Conservation (phyloP, 2,888 invertebrate genomes). For the Kryphioiulus occultus region DNA sequence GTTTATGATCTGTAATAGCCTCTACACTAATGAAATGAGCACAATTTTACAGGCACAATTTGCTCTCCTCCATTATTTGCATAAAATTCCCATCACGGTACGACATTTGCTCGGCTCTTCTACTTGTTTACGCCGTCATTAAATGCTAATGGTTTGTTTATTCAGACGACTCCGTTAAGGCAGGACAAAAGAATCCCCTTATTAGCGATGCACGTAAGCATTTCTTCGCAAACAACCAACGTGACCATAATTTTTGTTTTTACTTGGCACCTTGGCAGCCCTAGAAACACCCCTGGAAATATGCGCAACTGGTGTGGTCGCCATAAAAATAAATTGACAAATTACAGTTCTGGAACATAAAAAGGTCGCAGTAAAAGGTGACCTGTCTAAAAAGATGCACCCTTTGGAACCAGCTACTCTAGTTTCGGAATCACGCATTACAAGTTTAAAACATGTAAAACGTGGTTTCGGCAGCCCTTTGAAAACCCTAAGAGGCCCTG, state of each 20-base stretch:
- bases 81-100: neutral
- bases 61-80: neutral
- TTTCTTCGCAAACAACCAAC: neutral
- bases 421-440: neutral
- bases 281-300: neutral
- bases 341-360: neutral
- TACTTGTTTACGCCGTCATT: neutral
- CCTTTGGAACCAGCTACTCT: neutral
- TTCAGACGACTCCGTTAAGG: neutral
- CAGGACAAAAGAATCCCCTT: constrained; percentile 1
- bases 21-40: neutral
- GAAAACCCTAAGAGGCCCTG: neutral
- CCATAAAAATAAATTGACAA: constrained; percentile 5
- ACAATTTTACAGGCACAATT: constrained; percentile 5
- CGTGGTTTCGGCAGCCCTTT: constrained; percentile 5
- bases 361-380: neutral
- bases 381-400: neutral
- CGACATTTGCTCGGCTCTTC: neutral
- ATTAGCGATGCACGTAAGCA: neutral
- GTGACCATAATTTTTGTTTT: constrained; percentile 5
- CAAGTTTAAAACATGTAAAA: neutral
- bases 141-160: neutral
- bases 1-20: constrained; percentile 5
- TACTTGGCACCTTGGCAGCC: neutral
- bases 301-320: neutral